Evolutionary conservation across 2,888 invertebrate species (phyloP).

Genomic region (Lycaena phlaeas): DNA sequence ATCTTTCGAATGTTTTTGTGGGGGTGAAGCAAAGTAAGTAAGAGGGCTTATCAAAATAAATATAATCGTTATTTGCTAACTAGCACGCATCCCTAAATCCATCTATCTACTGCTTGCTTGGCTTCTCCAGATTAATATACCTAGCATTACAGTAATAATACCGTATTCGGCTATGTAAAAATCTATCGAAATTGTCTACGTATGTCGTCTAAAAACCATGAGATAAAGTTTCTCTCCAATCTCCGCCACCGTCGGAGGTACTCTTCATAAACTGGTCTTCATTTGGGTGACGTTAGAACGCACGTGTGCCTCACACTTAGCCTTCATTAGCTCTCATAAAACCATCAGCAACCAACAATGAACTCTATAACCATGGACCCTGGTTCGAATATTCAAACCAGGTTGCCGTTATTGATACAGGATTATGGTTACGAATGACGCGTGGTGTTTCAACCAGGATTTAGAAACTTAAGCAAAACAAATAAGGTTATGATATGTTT

Average conservation of each 20-base stretch:
- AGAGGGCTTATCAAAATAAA: too few species aligned
- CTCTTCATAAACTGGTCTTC: constrained; percentile 50
- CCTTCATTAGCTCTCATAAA: constrained; percentile 28
- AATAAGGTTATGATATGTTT: constrained; percentile 24
- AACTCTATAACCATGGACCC: constrained; percentile 20
- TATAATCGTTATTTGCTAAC: too few species aligned
- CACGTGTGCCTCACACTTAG: constrained; percentile 60
- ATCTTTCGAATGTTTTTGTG: too few species aligned
- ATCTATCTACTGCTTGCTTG: too few species aligned
- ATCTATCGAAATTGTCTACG: too few species aligned
- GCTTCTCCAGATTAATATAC: too few species aligned
- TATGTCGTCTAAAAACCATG: too few species aligned
- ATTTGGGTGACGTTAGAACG: constrained; percentile 60
- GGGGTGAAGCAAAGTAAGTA: too few species aligned
- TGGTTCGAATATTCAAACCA: constrained; percentile 21
- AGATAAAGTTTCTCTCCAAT: too few species aligned
- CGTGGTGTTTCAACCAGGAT: constrained; percentile 32
- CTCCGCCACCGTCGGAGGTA: constrained; percentile 50
- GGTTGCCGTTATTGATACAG: constrained; percentile 33
- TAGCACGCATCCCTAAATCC: too few species aligned
- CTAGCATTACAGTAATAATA: too few species aligned
- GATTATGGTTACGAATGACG: constrained; percentile 33
- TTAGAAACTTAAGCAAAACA: constrained; percentile 22
- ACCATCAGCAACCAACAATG: constrained; percentile 26
- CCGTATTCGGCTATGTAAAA: too few species aligned